Conservation (phyloP, 2,113 vertebrate genomes). For the Phyllostomus discolor region DNA sequence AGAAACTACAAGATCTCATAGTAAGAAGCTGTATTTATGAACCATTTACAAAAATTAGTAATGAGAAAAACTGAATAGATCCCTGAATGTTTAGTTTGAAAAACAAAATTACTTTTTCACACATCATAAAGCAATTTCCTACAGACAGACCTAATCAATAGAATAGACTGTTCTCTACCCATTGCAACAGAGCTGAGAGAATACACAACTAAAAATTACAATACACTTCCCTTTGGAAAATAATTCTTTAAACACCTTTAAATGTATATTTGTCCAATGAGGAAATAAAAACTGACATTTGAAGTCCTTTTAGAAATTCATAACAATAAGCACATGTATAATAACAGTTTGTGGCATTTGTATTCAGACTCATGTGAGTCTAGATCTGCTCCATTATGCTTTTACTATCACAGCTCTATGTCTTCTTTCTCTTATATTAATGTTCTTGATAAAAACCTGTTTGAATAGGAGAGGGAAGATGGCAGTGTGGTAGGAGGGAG, state of each 20-base stretch:
- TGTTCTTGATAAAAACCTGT: too few relatives aligned
- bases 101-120: not conserved
- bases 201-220: not conserved
- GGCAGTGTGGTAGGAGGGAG: too few relatives aligned
- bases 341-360: too few relatives aligned
- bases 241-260: not conserved
- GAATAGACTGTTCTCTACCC: not conserved
- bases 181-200: not conserved
- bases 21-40: not conserved
- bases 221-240: not conserved
- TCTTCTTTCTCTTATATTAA: too few relatives aligned
- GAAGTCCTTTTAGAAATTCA: too few relatives aligned
- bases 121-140: not conserved
- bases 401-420: too few relatives aligned
- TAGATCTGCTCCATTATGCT: too few relatives aligned
- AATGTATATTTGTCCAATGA: too few relatives aligned
- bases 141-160: not conserved
- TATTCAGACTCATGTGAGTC: too few relatives aligned
- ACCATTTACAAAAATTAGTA: not conserved
- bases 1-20: not conserved
- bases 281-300: too few relatives aligned
- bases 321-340: too few relatives aligned
- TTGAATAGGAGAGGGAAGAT: too few relatives aligned
- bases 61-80: not conserved
- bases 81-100: not conserved